Base-by-base conservation (phyloP, 2,113 vertebrate species). In the Nycticebus coucang region DNA sequence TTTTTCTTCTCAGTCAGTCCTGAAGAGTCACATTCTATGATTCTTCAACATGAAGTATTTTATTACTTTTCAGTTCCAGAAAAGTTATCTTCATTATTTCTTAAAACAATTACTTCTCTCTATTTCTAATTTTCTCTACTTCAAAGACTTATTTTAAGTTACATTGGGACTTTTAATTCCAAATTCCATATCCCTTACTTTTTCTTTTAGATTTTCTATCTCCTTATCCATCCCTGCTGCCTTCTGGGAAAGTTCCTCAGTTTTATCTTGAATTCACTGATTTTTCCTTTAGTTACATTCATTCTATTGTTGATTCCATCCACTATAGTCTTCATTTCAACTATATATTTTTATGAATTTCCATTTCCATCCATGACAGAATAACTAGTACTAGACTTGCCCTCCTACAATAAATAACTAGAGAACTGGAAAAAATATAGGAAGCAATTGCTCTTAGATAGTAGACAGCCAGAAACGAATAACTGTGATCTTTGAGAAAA, bases 21-120 rank as follows among this genome's bases (percentile, higher is more conserved):
- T 41, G 41, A 41, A 41, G 41, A 41, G 41, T 41, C 41, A 41
- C 41, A 86, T 11, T 89, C 60, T 83, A 21, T 92, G 53, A 72
- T 21, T 86, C 24, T 92, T 87, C 55, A 66, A 91, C 66, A 64
- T 77, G 17, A 91, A 77, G 18, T 82, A 18, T 91, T 86, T 90
- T n/a, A 66, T 78, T 83, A 35, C 57, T 87, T 93, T 81, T 88
- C 26, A 85, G 55, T 89, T 88, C 18, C 69, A 95, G 11, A 94
- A 84, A 60, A 84, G 33, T 69, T 45, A 71, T 88, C 68, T 88
- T 11, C 13, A 74, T 50, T 80, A 77, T 64, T 72, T 92, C 60
- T 78, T 85, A 95, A 93, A 89, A 37, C 17, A 71, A 66, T 75
- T 75, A 74, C 24, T 75, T 78, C 19, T 79, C 13, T n/a, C 45